Evolutionary conservation across 2,113 vertebrate genomes (phyloP).

Genomic region (Pagrus major): DNA sequence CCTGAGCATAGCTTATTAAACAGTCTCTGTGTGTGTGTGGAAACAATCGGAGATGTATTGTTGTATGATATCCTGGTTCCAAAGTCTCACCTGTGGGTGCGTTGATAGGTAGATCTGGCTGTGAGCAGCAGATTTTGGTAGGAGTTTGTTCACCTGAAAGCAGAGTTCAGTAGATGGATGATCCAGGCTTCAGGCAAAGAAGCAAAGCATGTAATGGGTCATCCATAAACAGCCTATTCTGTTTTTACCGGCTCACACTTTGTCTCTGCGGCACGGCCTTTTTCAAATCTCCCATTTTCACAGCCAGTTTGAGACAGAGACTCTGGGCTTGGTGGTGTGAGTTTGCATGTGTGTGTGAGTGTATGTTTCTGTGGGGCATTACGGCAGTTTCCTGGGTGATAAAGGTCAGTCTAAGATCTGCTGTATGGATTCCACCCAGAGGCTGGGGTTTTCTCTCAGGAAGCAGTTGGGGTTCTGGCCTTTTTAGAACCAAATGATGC

Average conservation of each 20-base stretch:
- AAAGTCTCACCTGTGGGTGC: not conserved
- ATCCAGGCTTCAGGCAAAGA: conserved; percentile 19
- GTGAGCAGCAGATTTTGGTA: conserved; percentile 1
- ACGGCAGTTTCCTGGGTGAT: conserved; percentile 22
- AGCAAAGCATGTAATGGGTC: conserved; percentile 23
- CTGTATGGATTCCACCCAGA: not conserved
- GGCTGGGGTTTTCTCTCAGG: conserved; percentile 18
- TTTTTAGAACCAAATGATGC: conserved; percentile 26
- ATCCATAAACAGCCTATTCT: conserved; percentile 21
- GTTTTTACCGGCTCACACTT: conserved; percentile 30
- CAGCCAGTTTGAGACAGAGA: conserved; percentile 26
- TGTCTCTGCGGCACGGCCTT: conserved; percentile 38
- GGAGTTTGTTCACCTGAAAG: conserved; percentile 30
- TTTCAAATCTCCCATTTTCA: conserved; percentile 47
- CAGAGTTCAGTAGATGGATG: conserved; percentile 7
- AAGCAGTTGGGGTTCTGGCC: not conserved
- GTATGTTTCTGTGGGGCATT: not conserved
- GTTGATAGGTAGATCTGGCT: not conserved
- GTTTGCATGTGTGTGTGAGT: conserved; percentile 1
- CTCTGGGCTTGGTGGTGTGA: not conserved
- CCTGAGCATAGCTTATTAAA: conserved; percentile 20
- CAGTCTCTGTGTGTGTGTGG: conserved; percentile 17
- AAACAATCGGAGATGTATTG: conserved; percentile 14
- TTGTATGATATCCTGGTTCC: conserved; percentile 20
- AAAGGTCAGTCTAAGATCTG: conserved; percentile 35